A percentile compares a stretch with the other conserved stretches of the same genome.
These are phyloP conservation scores for Crotalus horridus DNA, from an alignment of 2,113 vertebrate species.

Conservation along the genomic window DNA sequence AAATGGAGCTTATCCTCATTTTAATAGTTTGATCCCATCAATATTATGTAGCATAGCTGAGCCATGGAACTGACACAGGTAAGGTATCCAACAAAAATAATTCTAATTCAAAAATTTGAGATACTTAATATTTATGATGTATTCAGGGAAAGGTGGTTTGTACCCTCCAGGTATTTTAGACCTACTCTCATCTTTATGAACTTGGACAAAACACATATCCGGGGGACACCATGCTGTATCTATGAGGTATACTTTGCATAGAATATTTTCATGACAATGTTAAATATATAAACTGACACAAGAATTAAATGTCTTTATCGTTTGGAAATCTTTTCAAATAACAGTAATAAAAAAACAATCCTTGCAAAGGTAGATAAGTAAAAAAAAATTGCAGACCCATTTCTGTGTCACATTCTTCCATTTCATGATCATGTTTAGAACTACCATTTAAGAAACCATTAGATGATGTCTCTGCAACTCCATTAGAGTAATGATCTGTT, in stretches of 20 bases:
- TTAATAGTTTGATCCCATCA: background rate
- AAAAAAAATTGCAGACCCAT: constrained; percentile 90
- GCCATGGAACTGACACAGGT: background rate
- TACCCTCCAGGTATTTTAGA: background rate
- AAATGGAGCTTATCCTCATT: background rate
- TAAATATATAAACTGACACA: background rate
- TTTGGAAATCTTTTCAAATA: constrained; percentile 72
- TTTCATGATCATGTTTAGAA: constrained; percentile 88
- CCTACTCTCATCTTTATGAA: background rate
- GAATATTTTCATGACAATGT: background rate
- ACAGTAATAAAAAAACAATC: constrained; percentile 65
- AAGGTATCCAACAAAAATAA: background rate
- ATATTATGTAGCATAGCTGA: too few relatives aligned
- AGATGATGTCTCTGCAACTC: constrained; percentile 91
- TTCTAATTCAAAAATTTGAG: background rate
- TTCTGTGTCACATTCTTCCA: constrained; percentile 94
- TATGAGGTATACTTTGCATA: background rate
- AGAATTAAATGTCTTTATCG: constrained; percentile 34
- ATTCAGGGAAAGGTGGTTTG: background rate
- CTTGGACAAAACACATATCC: background rate
- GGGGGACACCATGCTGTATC: background rate
- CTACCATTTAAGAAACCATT: constrained; percentile 98
- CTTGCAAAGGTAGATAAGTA: constrained; percentile 72
- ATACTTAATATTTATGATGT: background rate
- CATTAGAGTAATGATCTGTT: constrained; percentile 96